Conservation (phyloP, 2,113 vertebrate genomes). For the Pomatorhinus ruficollis region DNA sequence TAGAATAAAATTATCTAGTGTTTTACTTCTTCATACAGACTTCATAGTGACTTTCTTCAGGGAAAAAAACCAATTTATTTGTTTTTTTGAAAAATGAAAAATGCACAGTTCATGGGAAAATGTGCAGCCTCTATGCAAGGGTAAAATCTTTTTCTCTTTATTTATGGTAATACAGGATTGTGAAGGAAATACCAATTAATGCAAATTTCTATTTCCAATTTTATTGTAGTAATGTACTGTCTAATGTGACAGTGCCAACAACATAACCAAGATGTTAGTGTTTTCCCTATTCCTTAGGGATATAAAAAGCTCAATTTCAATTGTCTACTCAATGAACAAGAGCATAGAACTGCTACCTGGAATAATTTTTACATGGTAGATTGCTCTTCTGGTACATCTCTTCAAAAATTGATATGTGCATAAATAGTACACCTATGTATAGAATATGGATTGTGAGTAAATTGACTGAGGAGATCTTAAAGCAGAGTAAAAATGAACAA, state of each 20-base stretch:
- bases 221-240: neutral
- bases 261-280: neutral
- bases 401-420: neutral
- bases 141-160: neutral
- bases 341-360: neutral
- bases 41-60: neutral
- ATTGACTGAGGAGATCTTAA: neutral
- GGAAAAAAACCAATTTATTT: neutral
- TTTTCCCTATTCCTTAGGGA: neutral
- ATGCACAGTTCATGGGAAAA: neutral
- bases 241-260: neutral
- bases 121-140: neutral
- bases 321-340: neutral
- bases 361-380: neutral
- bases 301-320: neutral
- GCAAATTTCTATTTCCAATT: neutral
- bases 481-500: neutral
- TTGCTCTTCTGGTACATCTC: neutral
- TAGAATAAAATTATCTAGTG: neutral
- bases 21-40: neutral
- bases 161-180: neutral
- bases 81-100: neutral
- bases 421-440: neutral
- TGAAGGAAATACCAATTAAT: slow-evolving; percentile 3
- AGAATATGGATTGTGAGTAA: neutral